Percentiles rank a stretch among this genome's conserved stretches.
Evolutionary conservation across 37 sponge, comb jelly and placozoan genomes (phyloP).

Genomic region (Ianthella basta): DNA sequence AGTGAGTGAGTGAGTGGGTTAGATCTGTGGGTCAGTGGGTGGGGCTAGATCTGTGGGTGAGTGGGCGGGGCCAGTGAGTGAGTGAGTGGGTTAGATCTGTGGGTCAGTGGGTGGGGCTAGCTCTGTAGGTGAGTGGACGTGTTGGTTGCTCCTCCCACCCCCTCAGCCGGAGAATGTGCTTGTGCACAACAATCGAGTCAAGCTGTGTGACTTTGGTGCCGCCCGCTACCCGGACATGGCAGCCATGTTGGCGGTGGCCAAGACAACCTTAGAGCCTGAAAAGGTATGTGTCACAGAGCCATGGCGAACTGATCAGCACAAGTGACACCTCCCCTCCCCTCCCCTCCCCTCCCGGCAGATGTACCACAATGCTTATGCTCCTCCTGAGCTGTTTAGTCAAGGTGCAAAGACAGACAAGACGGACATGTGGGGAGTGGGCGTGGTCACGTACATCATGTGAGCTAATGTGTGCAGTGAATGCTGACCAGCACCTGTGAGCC

Average conservation of each 20-base stretch:
- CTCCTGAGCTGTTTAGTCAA: conserved; percentile 12
- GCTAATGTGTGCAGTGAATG: conserved; percentile 30
- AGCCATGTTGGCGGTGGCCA: not conserved
- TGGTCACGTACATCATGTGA: conserved; percentile 23
- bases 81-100: not conserved
- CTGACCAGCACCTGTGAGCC: not conserved
- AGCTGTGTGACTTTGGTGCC: conserved; percentile 16
- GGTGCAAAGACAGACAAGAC: not conserved
- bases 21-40: not conserved
- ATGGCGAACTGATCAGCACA: too few relatives aligned
- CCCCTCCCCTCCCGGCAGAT: not conserved
- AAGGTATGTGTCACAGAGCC: not conserved
- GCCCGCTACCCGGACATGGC: conserved; percentile 2
- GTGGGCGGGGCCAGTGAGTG: conserved; percentile 3
- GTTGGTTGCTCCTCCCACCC: not conserved
- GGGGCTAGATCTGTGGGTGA: not conserved
- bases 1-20: not conserved
- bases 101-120: not conserved
- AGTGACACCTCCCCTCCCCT: too few relatives aligned
- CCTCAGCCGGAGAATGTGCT: not conserved
- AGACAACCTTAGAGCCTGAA: not conserved
- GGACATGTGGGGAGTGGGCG: conserved; percentile 22
- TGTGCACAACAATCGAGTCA: conserved; percentile 1
- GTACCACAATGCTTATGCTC: not conserved
- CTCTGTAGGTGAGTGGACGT: not conserved